Evolutionary conservation across 2,797 vertebrate genomes (phyloP).

Genomic region (Meriones psammophilus): DNA sequence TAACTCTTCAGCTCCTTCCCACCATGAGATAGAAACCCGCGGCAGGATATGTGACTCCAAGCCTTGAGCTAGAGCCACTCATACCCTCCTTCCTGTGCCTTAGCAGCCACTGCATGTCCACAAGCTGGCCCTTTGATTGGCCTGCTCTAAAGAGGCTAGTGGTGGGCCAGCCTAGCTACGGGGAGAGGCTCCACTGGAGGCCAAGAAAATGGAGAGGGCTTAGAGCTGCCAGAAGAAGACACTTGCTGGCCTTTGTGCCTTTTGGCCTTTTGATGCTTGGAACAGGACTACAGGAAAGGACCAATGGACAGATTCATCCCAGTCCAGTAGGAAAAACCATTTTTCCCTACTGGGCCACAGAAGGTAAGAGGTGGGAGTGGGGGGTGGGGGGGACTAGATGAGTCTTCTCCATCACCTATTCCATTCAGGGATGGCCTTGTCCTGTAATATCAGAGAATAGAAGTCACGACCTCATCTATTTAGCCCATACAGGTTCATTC

Average conservation of each 20-base stretch:
- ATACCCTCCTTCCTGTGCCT: not conserved
- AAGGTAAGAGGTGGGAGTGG: fast-evolving
- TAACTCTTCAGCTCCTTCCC: not conserved
- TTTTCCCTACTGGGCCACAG: not conserved
- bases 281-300: not conserved
- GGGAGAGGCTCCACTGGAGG: not conserved
- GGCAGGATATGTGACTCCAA: not conserved
- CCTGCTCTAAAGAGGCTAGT: not conserved
- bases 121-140: not conserved
- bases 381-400: fast-evolving
- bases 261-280: not conserved
- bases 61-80: not conserved
- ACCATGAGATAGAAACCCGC: not conserved
- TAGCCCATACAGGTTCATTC: not conserved
- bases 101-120: not conserved
- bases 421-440: not conserved
- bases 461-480: not conserved
- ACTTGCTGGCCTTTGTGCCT: not conserved
- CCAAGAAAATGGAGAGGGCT: not conserved
- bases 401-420: not conserved
- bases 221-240: not conserved
- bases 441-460: not conserved
- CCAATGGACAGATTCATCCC: not conserved
- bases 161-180: not conserved
- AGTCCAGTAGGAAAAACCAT: not conserved